Conservation (phyloP, 2,113 vertebrate species). For the Apistogramma diplotaenia region DNA sequence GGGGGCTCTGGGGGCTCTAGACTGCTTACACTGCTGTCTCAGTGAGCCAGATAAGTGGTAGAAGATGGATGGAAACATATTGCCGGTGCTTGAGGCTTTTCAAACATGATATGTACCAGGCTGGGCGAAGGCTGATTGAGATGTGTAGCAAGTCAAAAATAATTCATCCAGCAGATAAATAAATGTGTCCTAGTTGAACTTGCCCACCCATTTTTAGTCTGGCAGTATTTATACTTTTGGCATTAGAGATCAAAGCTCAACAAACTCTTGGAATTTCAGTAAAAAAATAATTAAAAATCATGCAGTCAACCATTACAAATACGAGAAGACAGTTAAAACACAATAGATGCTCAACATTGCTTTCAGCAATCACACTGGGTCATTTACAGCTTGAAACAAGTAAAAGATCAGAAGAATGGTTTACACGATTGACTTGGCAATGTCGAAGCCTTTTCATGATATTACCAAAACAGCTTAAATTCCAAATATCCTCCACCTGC, state of each 20-base stretch:
- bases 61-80: too few species aligned
- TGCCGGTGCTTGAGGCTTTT: too few species aligned
- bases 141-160: background rate
- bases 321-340: background rate
- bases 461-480: conserved; percentile 27
- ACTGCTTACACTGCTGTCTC: too few species aligned
- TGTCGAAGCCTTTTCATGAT: background rate
- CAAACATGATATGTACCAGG: background rate
- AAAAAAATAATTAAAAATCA: background rate
- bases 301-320: background rate
- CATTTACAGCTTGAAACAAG: background rate
- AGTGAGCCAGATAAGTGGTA: too few species aligned
- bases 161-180: background rate
- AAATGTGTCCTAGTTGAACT: background rate
- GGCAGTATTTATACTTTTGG: background rate
- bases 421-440: background rate
- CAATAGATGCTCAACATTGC: background rate
- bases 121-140: background rate
- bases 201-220: background rate
- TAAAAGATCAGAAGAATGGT: background rate
- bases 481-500: conserved; percentile 57
- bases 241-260: background rate
- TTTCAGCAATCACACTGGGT: background rate
- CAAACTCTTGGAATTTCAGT: background rate
- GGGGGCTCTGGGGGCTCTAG: too few species aligned